phyloP scores from a whole-genome alignment of 2,888 invertebrate species.

The Himalopsyche kuldschensis region DNA sequence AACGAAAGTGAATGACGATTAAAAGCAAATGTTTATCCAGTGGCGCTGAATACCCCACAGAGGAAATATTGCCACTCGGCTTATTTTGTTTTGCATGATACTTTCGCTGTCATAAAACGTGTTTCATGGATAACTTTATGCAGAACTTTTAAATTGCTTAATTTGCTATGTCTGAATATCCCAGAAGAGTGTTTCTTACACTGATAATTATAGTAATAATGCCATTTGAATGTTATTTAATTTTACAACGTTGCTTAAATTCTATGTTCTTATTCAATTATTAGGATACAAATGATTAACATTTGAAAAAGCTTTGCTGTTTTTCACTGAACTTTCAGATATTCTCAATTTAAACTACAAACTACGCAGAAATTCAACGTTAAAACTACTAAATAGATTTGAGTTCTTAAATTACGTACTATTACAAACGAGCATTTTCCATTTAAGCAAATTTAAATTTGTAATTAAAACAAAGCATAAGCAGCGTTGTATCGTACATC shows the following conservation, averaged over 20 bases:
- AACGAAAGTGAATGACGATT: conserved; percentile 40
- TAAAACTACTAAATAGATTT: no score
- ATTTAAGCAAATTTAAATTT: no score
- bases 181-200: background rate
- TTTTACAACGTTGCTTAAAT: background rate
- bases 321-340: no score
- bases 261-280: no score
- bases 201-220: background rate
- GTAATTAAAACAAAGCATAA: no score
- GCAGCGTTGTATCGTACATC: no score
- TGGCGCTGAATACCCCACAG: conserved; percentile 36
- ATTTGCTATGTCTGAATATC: background rate
- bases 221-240: background rate
- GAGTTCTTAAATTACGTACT: no score
- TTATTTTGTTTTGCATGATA: conserved; percentile 1
- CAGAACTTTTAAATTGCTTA: background rate
- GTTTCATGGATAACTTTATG: background rate
- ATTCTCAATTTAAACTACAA: no score
- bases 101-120: conserved; percentile 2
- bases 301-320: no score
- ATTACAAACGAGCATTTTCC: no score
- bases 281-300: no score
- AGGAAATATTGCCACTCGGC: conserved; percentile 31
- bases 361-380: no score
- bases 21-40: conserved; percentile 40